Evolutionary conservation across 2,888 invertebrate genomes (phyloP).

Genomic region (Thera obeliscata): DNA sequence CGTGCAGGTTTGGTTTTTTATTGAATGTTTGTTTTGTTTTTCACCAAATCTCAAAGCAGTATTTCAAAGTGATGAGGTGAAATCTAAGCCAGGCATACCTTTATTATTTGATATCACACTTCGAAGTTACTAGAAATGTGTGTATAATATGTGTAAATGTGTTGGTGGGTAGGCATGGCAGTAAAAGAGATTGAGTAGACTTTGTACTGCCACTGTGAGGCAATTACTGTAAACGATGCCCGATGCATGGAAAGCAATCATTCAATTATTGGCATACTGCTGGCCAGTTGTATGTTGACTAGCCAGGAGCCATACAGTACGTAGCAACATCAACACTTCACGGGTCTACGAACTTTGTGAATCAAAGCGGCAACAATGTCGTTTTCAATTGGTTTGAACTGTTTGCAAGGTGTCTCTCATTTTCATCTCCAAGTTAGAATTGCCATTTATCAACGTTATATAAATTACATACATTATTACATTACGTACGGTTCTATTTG

Average conservation of each 20-base stretch:
- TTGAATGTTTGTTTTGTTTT: too few species aligned
- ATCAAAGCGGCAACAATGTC: constrained; percentile 12
- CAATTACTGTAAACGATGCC: constrained; percentile 29
- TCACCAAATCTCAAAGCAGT: too few species aligned
- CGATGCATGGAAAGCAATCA: constrained; percentile 33
- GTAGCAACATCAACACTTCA: constrained; percentile 7
- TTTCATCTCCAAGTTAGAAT: background rate
- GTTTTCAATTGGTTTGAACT: constrained; percentile 3
- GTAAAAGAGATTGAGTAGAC: constrained; percentile 8
- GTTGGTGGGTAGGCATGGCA: background rate
- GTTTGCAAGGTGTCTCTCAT: background rate
- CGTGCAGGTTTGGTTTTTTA: too few species aligned
- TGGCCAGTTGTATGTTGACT: constrained; percentile 10
- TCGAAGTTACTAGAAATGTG: background rate
- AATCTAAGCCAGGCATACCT: too few species aligned
- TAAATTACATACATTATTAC: too few species aligned
- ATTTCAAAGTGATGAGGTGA: too few species aligned
- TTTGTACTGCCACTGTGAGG: constrained; percentile 22
- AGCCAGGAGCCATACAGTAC: background rate
- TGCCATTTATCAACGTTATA: too few species aligned
- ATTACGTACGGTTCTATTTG: too few species aligned
- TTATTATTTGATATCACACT: too few species aligned
- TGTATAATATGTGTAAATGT: background rate
- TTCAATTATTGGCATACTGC: constrained; percentile 29
- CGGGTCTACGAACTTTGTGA: constrained; percentile 5